Conservation (phyloP, 2,797 vertebrate genomes). For the Sebastolobus altivelis region DNA sequence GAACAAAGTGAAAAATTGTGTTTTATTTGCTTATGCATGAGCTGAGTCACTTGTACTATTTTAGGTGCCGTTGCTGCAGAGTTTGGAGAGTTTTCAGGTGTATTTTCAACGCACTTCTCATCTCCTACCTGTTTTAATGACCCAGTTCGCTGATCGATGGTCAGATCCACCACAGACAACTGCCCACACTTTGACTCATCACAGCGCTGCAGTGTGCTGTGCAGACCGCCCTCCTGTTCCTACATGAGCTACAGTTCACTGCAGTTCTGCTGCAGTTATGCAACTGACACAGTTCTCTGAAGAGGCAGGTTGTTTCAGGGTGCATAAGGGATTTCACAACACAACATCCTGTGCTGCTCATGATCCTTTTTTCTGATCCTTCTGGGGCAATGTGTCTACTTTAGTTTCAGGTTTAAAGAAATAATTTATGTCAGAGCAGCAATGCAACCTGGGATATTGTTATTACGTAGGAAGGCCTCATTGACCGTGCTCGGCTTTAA, state of each 20-base stretch:
- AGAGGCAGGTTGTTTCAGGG: slow-evolving; percentile 51
- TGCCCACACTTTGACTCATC: slow-evolving; percentile 49
- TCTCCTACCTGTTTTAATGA: slow-evolving; percentile 49
- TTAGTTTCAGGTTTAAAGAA: slow-evolving; percentile 40
- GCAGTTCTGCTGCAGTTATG: background rate
- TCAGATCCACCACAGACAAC: slow-evolving; percentile 21
- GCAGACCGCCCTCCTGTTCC: slow-evolving; percentile 18
- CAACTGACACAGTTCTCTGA: background rate
- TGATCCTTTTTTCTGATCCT: slow-evolving; percentile 21
- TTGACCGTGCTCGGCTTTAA: slow-evolving; percentile 15
- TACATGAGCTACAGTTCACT: slow-evolving; percentile 42
- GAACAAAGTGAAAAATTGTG: slow-evolving; percentile 37
- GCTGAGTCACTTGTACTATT: slow-evolving; percentile 41
- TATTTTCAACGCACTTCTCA: slow-evolving; percentile 9
- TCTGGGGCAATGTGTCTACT: slow-evolving; percentile 17
- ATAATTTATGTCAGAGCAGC: slow-evolving; percentile 42
- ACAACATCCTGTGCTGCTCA: slow-evolving; percentile 24
- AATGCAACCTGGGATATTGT: slow-evolving; percentile 10
- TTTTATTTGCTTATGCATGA: slow-evolving; percentile 59
- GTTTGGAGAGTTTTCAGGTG: background rate
- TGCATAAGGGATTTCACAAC: slow-evolving; percentile 46
- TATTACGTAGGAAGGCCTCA: slow-evolving; percentile 8
- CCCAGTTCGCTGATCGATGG: slow-evolving; percentile 45
- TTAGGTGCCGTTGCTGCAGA: slow-evolving; percentile 34
- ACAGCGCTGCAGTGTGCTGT: slow-evolving; percentile 32